Percentiles rank a stretch among this genome's conserved stretches.
phyloP scores from a whole-genome alignment of 1,140 invertebrate species.

The Macrotrachela quadricornifera region DNA sequence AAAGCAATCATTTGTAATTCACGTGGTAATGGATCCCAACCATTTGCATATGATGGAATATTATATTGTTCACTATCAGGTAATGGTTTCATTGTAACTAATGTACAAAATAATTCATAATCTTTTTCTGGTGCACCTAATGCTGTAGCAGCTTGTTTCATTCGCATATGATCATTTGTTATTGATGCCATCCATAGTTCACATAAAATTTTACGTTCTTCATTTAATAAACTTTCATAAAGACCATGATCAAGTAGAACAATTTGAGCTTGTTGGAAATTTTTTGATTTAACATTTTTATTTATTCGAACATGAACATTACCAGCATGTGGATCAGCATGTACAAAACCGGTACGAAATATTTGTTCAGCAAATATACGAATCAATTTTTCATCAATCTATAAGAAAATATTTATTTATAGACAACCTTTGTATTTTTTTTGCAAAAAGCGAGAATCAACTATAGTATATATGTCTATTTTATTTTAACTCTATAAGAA shows the following conservation, averaged over 20 bases:
- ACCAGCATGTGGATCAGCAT: slow-evolving; percentile 94
- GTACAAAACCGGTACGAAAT: slow-evolving; percentile 81
- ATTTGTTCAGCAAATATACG: slow-evolving; percentile 89
- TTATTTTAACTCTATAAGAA: no score
- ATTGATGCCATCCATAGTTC: slow-evolving; percentile 51
- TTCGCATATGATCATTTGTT: slow-evolving; percentile 38
- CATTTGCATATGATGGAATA: slow-evolving; percentile 12
- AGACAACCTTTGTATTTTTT: neutral
- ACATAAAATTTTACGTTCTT: slow-evolving; percentile 37
- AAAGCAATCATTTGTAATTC: slow-evolving; percentile 20
- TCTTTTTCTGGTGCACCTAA: slow-evolving; percentile 33
- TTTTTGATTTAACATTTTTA: slow-evolving; percentile 17
- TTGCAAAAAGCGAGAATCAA: neutral
- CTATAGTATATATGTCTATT: no score
- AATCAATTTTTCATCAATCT: slow-evolving; percentile 46
- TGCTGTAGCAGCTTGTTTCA: slow-evolving; percentile 39
- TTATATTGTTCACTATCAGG: slow-evolving; percentile 14
- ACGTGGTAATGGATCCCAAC: slow-evolving; percentile 17
- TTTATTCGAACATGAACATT: slow-evolving; percentile 58
- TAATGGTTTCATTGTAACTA: slow-evolving; percentile 18
- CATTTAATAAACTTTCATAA: slow-evolving; percentile 42
- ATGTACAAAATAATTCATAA: slow-evolving; percentile 5
- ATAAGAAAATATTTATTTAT: neutral
- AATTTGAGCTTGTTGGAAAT: slow-evolving; percentile 43
- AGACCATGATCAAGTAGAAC: slow-evolving; percentile 84